Conservation (phyloP, 2,888 invertebrate species). For the Cheilosia scutellata region DNA sequence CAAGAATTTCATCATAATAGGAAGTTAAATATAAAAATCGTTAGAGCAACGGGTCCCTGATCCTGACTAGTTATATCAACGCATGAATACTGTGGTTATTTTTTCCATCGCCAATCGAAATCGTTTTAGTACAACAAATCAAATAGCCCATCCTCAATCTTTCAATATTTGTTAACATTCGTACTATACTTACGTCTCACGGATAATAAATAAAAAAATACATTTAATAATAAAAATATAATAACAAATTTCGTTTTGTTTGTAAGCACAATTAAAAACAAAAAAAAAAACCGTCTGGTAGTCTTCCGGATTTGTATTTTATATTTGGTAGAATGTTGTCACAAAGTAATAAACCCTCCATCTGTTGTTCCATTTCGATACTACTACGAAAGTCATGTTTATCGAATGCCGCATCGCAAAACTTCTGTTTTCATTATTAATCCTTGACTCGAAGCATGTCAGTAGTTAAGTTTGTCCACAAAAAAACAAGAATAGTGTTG, state of each 20-base stretch:
- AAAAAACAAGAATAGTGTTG: conserved; percentile 5
- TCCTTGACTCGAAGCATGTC: conserved; percentile 66
- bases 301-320: conserved; percentile 53
- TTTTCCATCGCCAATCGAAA: no score
- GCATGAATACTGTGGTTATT: no score
- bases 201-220: neutral
- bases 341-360: conserved; percentile 48
- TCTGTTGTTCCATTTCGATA: conserved; percentile 54
- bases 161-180: no score
- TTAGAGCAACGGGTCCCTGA: no score
- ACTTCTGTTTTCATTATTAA: conserved; percentile 59
- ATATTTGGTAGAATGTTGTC: conserved; percentile 36
- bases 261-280: conserved; percentile 41
- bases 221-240: neutral
- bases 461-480: conserved; percentile 45
- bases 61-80: no score
- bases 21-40: no score
- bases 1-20: no score
- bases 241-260: conserved; percentile 67
- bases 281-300: conserved; percentile 24
- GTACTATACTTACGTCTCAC: no score
- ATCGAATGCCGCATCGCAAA: conserved; percentile 53
- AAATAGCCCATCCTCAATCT: no score
- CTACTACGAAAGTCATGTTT: conserved; percentile 33
- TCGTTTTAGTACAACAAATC: no score